Evolutionary conservation across 2,888 invertebrate genomes (phyloP).

Genomic region (Ryuthela nishihirai): DNA sequence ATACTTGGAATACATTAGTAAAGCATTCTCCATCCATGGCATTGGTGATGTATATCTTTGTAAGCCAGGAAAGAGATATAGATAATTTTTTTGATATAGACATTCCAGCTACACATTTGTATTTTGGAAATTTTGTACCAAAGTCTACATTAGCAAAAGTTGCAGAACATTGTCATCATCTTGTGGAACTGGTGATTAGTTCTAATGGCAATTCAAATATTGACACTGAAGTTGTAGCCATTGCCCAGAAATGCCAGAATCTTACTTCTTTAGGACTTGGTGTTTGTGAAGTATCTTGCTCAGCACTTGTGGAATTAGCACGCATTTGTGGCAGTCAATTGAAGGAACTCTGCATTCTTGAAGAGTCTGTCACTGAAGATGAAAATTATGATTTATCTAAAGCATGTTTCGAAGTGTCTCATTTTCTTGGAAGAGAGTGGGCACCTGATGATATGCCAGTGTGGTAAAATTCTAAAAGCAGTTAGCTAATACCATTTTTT

Average conservation of each 20-base stretch:
- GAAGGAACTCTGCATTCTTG: constrained; percentile 1
- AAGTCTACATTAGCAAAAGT: neutral
- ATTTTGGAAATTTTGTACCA: constrained; percentile 5
- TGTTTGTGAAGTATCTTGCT: constrained; percentile 4
- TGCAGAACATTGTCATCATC: constrained; percentile 2
- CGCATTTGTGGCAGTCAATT: constrained; percentile 2
- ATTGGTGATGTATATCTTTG: constrained; percentile 7
- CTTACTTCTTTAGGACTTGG: constrained; percentile 5
- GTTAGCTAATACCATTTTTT: too few relatives aligned
- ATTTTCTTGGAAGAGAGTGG: constrained; percentile 2
- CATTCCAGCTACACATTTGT: constrained; percentile 7
- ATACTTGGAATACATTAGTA: constrained; percentile 1
- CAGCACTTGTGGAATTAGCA: constrained; percentile 2
- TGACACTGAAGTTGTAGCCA: constrained; percentile 1
- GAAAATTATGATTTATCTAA: constrained; percentile 1
- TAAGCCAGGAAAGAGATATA: neutral
- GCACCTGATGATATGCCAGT: constrained; percentile 8
- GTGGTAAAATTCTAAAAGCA: neutral
- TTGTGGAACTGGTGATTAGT: constrained; percentile 4
- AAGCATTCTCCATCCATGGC: constrained; percentile 4
- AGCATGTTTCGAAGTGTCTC: constrained; percentile 2
- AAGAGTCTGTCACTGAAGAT: constrained; percentile 8
- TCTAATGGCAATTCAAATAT: constrained; percentile 7
- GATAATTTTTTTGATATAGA: neutral
- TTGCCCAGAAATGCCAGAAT: constrained; percentile 1